Conservation (phyloP, 2,113 vertebrate species). For the Hippoglossus stenolepis region DNA sequence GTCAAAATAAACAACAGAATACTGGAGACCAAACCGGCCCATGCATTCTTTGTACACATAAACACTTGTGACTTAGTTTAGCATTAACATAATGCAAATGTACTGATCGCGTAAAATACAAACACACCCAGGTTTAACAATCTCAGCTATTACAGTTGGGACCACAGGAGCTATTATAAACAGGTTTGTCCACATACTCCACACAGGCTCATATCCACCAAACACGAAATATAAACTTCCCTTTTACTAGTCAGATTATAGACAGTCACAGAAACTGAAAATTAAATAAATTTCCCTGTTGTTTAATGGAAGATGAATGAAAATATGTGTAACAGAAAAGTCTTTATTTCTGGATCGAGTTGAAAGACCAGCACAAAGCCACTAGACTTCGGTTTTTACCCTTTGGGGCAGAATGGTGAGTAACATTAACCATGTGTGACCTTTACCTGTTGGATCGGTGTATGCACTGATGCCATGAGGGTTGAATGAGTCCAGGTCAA, state of each 20-base stretch:
- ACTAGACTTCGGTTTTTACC: background rate
- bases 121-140: background rate
- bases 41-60: no score
- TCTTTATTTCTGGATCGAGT: background rate
- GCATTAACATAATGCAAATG: background rate
- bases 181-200: constrained; percentile 34
- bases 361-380: background rate
- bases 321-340: background rate
- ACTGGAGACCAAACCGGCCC: background rate
- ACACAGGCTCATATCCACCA: background rate
- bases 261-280: no score
- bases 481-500: constrained; percentile 89
- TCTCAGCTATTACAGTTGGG: background rate
- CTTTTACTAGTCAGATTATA: background rate
- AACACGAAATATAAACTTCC: no score
- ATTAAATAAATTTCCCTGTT: background rate
- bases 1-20: background rate
- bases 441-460: constrained; percentile 83
- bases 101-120: background rate
- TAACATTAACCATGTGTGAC: background rate
- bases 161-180: background rate
- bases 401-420: background rate
- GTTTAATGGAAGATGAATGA: background rate
- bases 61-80: no score
- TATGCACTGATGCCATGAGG: constrained; percentile 93